phyloP scores from a whole-genome alignment of 2,113 vertebrate genomes.

The Madoqua kirkii region DNA sequence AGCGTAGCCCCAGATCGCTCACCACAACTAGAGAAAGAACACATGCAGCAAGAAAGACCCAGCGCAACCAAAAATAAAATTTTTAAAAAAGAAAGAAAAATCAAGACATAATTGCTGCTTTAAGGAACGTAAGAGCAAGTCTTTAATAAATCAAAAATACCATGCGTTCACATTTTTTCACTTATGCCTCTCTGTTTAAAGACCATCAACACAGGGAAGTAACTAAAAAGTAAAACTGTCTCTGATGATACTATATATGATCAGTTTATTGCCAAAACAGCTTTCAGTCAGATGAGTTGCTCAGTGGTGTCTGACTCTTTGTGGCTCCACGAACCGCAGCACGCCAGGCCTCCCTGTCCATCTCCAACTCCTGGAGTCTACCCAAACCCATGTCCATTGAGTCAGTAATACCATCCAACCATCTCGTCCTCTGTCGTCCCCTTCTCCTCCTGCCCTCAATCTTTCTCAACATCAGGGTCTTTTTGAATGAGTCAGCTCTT shows the following conservation, averaged over 20 bases:
- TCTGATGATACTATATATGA: neutral
- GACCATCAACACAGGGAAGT: neutral
- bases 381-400: neutral
- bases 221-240: neutral
- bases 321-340: neutral
- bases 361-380: rapidly evolving
- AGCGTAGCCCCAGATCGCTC: neutral
- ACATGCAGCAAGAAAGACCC: neutral
- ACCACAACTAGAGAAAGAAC: neutral
- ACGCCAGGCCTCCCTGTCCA: neutral
- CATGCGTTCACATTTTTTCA: neutral
- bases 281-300: neutral
- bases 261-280: slow-evolving; percentile 1
- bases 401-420: neutral
- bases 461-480: neutral
- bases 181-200: neutral
- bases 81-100: neutral
- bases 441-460: neutral
- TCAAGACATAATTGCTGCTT: neutral
- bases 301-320: neutral
- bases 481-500: neutral
- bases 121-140: neutral
- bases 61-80: neutral
- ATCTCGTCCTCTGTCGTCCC: neutral
- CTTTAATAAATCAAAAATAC: slow-evolving; percentile 11